phyloP scores from a whole-genome alignment of 2,888 invertebrate species.

The Marronus borbonicus region DNA sequence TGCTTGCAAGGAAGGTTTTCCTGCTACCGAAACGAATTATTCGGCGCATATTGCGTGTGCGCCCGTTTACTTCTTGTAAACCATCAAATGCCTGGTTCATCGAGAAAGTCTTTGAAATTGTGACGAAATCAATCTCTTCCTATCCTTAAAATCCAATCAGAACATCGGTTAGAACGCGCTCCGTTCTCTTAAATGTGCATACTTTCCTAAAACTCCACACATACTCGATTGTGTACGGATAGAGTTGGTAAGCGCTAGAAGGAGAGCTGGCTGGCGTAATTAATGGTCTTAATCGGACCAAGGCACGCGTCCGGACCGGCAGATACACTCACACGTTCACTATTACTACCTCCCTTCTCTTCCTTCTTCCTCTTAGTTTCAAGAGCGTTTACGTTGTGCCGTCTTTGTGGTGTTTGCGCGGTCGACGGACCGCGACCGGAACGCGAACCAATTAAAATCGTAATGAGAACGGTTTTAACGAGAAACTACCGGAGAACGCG shows the following conservation, averaged over 20 bases:
- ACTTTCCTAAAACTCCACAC: too few relatives aligned
- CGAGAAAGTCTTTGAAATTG: too few relatives aligned
- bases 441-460: conserved; percentile 43
- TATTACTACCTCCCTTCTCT: background rate
- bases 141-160: background rate
- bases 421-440: conserved; percentile 15
- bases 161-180: background rate
- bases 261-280: conserved; percentile 46
- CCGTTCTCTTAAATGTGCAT: background rate
- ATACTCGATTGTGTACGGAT: background rate
- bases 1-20: too few relatives aligned
- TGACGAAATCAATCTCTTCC: too few relatives aligned
- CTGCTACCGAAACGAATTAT: too few relatives aligned
- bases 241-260: background rate
- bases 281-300: conserved; percentile 57
- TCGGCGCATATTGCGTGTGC: too few relatives aligned
- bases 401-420: background rate
- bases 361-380: background rate
- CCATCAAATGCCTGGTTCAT: too few relatives aligned
- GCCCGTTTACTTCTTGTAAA: too few relatives aligned
- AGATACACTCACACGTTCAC: background rate
- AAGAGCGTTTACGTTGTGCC: background rate
- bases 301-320: background rate
- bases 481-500: conserved; percentile 32
- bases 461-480: conserved; percentile 36